Evolutionary conservation across 2,888 invertebrate genomes (phyloP).

Genomic region (Celastrina argiolus): DNA sequence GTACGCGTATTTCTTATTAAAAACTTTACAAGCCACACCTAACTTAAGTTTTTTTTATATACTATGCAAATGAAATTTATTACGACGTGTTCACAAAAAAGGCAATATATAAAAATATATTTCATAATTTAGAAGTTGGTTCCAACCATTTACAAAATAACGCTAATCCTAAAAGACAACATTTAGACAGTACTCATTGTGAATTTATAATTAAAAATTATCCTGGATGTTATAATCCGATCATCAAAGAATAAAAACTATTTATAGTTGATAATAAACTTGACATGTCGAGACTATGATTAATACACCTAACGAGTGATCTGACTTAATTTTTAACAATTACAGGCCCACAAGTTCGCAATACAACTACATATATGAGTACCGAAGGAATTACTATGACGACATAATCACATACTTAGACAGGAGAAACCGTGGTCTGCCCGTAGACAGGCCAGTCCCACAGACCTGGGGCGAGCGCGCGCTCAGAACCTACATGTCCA

Average conservation of each 20-base stretch:
- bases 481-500: slow-evolving; percentile 81
- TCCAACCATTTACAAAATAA: no score
- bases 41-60: no score
- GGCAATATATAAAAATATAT: no score
- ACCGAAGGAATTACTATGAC: slow-evolving; percentile 91
- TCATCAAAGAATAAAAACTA: no score
- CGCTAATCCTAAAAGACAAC: no score
- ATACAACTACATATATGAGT: slow-evolving; percentile 90
- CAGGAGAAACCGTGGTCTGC: slow-evolving; percentile 83
- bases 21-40: no score
- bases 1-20: slow-evolving; percentile 48
- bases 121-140: no score
- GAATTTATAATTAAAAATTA: no score
- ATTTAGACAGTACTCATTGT: no score
- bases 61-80: no score
- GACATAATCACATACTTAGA: slow-evolving; percentile 91
- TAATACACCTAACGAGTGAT: background rate
- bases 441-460: slow-evolving; percentile 84
- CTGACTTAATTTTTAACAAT: slow-evolving; percentile 34
- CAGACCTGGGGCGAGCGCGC: slow-evolving; percentile 93
- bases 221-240: no score
- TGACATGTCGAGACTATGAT: background rate
- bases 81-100: no score
- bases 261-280: background rate
- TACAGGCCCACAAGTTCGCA: slow-evolving; percentile 87